Base-by-base conservation (phyloP, 2,113 vertebrate species). In the Archilochus colubris region DNA sequence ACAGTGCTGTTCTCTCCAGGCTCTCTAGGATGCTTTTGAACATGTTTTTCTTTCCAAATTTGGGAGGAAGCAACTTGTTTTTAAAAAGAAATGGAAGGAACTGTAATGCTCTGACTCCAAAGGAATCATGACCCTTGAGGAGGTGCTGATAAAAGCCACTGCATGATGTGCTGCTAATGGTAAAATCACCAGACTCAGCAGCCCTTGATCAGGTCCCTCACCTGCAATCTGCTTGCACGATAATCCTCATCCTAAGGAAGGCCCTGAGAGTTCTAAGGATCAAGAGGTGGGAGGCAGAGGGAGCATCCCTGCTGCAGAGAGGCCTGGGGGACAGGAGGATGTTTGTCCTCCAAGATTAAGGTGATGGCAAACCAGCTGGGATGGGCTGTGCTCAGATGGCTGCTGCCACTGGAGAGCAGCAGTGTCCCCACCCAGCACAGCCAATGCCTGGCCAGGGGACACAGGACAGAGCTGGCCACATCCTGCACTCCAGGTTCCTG, bases 401-500 rank as follows among this genome's bases (percentile, higher is more conserved):
- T 92, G 14, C 70, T 82, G 82, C 74, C 74, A 33, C 44, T 2
- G 38, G 84, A 28, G 62, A 84, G 64, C 57, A 92, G 72, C 63
- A 48, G 22, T 9, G 30, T 30, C 82, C 88, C 82, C 88, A 92
- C 25, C 5, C 23, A 63, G 84, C 36, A 31, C 44, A 48, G 58
- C 36, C 75, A 59, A 51, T 86, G 38, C 43, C 63, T 50, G 74
- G 14, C 0, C 40, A n/a, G 59, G 55, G 40, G 31, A 61, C 61
- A 48, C 12, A n/a, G 63, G 27, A 57, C 46, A 20, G 3, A 83
- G 86, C 50, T 67, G 77, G 59, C 31, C 72, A 55, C 44, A 54
- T 97, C 80, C 92, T 69, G 36, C 16, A 30, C 98, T 87, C 78
- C 92, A 13, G 55, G 97, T 44, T 38, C 68, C 21, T 48, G 63